Evolutionary conservation across 2,113 vertebrate species (phyloP).

Genomic region (Syngnathus typhle): DNA sequence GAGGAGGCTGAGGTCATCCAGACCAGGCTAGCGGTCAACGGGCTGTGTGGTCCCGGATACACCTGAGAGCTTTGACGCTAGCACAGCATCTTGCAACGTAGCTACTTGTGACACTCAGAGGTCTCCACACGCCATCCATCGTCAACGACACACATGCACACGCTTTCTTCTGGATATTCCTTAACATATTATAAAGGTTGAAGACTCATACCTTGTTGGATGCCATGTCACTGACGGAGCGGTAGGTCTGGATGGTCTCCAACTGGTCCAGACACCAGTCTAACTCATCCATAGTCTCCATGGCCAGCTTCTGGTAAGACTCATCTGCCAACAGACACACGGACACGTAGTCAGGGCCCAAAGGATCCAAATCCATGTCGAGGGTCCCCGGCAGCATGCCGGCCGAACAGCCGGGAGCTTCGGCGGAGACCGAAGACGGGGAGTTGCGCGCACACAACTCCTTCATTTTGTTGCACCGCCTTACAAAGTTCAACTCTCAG

Average conservation of each 20-base stretch:
- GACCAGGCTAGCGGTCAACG: constrained; percentile 44
- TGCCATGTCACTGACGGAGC: constrained; percentile 70
- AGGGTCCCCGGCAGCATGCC: constrained; percentile 39
- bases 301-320: constrained; percentile 68
- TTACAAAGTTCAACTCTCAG: constrained; percentile 38
- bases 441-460: constrained; percentile 56
- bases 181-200: background rate
- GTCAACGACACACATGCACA: constrained; percentile 16
- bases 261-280: constrained; percentile 71
- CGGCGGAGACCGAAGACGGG: constrained; percentile 38
- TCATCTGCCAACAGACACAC: constrained; percentile 71
- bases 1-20: constrained; percentile 49
- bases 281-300: constrained; percentile 70
- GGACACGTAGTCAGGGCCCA: constrained; percentile 62
- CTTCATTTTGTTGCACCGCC: constrained; percentile 47
- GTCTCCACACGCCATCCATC: constrained; percentile 23
- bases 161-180: background rate
- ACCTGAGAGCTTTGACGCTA: constrained; percentile 58
- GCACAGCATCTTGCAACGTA: constrained; percentile 12
- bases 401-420: constrained; percentile 35
- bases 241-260: constrained; percentile 70
- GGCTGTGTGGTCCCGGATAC: constrained; percentile 65
- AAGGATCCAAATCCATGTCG: constrained; percentile 43
- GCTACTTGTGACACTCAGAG: constrained; percentile 10
- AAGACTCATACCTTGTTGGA: constrained; percentile 62